These are phyloP conservation scores for Cebidichthys violaceus DNA, from an alignment of 2,113 vertebrate species.

Conservation along the genomic window DNA sequence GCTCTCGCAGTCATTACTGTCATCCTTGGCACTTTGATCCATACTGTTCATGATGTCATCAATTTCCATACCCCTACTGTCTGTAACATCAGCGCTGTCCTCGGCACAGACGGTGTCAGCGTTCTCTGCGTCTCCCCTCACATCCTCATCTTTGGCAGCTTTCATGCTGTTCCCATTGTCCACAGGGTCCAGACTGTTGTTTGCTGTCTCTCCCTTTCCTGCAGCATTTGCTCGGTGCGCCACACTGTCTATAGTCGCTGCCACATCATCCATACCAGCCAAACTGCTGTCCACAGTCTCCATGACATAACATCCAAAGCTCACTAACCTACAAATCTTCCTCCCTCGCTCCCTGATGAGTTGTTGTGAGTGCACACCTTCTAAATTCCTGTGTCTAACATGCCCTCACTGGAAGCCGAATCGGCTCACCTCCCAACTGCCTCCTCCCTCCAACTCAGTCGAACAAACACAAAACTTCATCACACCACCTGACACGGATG, in stretches of 20 bases:
- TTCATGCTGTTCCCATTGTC: not conserved
- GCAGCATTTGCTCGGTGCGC: conserved; percentile 1
- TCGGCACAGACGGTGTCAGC: conserved; percentile 7
- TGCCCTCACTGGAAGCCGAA: conserved; percentile 71
- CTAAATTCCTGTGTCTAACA: conserved; percentile 73
- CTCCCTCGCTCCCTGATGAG: conserved; percentile 37
- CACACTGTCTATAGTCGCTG: not conserved
- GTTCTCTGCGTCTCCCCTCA: not conserved
- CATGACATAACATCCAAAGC: conserved; percentile 10
- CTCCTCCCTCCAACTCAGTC: conserved; percentile 55
- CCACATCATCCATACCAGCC: conserved; percentile 8
- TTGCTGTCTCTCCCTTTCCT: not conserved
- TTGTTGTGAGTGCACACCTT: conserved; percentile 56
- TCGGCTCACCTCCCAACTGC: conserved; percentile 38
- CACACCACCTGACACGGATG: conserved; percentile 58
- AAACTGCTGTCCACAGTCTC: conserved; percentile 17
- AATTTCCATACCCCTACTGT: not conserved
- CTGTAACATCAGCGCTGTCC: conserved; percentile 6
- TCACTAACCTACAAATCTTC: conserved; percentile 3
- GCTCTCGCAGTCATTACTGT: conserved; percentile 26
- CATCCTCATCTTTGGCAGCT: conserved; percentile 1
- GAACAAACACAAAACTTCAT: conserved; percentile 57
- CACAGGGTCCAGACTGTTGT: not conserved
- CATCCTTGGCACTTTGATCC: not conserved
- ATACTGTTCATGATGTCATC: not conserved